Percentiles rank a stretch among this genome's conserved stretches.
These are phyloP conservation scores for Polyodon spathula DNA, from an alignment of 2,113 vertebrate genomes.

Conservation along the genomic window DNA sequence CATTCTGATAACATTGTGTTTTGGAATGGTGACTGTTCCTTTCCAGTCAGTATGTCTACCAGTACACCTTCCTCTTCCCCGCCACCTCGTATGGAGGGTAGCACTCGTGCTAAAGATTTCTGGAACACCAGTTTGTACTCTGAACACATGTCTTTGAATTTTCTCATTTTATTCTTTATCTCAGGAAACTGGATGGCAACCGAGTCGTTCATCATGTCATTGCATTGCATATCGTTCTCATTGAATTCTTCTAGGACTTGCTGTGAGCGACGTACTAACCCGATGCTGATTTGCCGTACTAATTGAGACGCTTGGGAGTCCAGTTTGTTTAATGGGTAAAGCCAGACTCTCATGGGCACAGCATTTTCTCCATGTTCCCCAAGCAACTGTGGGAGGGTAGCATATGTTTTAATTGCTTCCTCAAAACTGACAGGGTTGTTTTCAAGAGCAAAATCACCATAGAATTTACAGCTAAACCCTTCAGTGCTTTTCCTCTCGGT, in stretches of 20 bases:
- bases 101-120: slow-evolving; percentile 18
- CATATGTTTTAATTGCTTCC: neutral
- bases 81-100: slow-evolving; percentile 24
- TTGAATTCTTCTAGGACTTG: slow-evolving; percentile 20
- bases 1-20: slow-evolving; percentile 6
- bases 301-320: slow-evolving; percentile 23
- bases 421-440: slow-evolving; percentile 1
- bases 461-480: slow-evolving; percentile 12
- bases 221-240: slow-evolving; percentile 17
- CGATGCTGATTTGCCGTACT: slow-evolving; percentile 25
- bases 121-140: slow-evolving; percentile 24
- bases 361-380: slow-evolving; percentile 14
- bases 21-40: slow-evolving; percentile 23
- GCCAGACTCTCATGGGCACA: slow-evolving; percentile 17
- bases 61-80: slow-evolving; percentile 21
- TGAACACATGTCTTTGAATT: slow-evolving; percentile 21
- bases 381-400: neutral
- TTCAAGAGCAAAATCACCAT: slow-evolving; percentile 6
- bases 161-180: slow-evolving; percentile 17
- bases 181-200: slow-evolving; percentile 20
- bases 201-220: slow-evolving; percentile 23
- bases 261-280: slow-evolving; percentile 17
- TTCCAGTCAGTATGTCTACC: slow-evolving; percentile 13
- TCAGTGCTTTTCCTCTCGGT: neutral
- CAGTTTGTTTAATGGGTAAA: slow-evolving; percentile 22